Base-by-base conservation (phyloP, 2,113 vertebrate genomes). In the Leptobrachium ailaonicum region DNA sequence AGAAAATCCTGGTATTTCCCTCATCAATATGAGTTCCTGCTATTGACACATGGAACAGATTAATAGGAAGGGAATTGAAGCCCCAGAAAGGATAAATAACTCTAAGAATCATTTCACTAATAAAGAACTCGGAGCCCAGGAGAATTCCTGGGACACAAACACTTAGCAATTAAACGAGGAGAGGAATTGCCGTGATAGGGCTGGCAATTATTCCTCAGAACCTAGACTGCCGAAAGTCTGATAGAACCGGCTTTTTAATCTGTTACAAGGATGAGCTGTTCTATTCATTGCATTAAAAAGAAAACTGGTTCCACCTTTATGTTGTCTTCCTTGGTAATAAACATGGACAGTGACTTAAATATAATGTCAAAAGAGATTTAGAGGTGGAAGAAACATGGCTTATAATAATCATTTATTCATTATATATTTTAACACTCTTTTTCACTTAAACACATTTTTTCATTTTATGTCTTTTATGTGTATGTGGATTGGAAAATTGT, bases 71-170 rank as follows among this genome's bases (percentile, higher is more conserved):
- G 71, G 79, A 68, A 75, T 81, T 81, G 64, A 81, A 75, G 43
- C 64, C 64, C 71, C 79, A 81, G 79, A 81, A 75, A 81, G 79
- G 41, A 81, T 80, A 80, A 80, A 80, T 80, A 80, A 80, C 72
- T 81, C 71, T 50, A 75, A 75, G 71, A 81, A 69, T 75, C 64
- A 75, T 81, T 81, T 81, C 72, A 75, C 79, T 81, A 81, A 81
- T 81, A 81, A 75, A 81, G 79, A 69, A 81, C 66, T 75, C 42
- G 6, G 44, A 41, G 54, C 79, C 44, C 66, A 45, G 20, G 78
- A 80, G 79, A 75, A 69, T 81, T 81, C 40, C 72, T 75, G 64
- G 79, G 72, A 81, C 54, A 81, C 79, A 75, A 81, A 75, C 71
- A 81, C 79, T 74, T 75, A 81, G 79, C 71, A 81, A 81, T 81